Conservation (phyloP, 2,797 vertebrate species). For the Coccyzus lansbergi region DNA sequence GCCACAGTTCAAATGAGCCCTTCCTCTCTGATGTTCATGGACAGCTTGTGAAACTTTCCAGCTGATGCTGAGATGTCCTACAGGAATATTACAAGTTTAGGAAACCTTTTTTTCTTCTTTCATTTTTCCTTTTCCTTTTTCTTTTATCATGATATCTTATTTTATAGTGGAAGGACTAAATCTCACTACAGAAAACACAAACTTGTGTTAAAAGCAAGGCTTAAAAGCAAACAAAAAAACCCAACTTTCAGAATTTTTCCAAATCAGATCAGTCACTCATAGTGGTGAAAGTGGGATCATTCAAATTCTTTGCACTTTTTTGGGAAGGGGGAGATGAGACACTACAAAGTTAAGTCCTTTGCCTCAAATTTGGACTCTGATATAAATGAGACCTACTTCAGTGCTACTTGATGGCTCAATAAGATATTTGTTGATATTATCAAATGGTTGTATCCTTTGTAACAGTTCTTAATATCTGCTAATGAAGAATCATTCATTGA, state of each 20-base stretch:
- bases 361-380: background rate
- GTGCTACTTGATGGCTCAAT: background rate
- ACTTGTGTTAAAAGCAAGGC: background rate
- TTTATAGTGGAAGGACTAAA: background rate
- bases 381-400: background rate
- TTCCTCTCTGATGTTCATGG: background rate
- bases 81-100: constrained; percentile 17
- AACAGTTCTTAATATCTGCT: background rate
- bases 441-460: background rate
- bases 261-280: background rate
- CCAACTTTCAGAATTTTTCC: background rate
- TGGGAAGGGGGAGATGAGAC: background rate
- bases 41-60: constrained; percentile 63
- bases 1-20: background rate
- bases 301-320: background rate
- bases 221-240: background rate
- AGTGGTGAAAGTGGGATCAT: background rate
- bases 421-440: background rate
- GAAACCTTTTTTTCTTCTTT: background rate
- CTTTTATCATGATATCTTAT: constrained; percentile 10
- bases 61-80: constrained; percentile 21
- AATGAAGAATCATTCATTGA: background rate
- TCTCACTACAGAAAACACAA: background rate
- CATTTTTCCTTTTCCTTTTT: background rate
- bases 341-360: background rate